A percentile compares a stretch with the other conserved stretches of the same genome.
Evolutionary conservation across 2,113 vertebrate genomes (phyloP).

Genomic region (Progne subis): DNA sequence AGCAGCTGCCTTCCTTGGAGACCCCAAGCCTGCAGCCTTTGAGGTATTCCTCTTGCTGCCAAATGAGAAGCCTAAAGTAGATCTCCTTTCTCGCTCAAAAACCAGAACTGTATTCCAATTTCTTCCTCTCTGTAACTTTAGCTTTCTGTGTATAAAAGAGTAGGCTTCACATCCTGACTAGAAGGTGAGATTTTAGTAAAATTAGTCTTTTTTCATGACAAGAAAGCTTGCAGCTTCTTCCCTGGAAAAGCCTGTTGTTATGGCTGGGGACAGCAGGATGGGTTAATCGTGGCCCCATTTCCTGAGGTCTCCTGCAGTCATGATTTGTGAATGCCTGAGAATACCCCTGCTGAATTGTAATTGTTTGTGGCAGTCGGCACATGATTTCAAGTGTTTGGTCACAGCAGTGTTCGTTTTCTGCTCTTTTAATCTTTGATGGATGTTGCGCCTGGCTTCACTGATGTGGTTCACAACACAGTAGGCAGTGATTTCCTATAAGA

Average conservation of each 20-base stretch:
- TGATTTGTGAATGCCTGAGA: conserved; percentile 68
- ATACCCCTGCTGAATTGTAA: conserved; percentile 69
- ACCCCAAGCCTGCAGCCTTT: not conserved
- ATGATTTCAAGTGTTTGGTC: conserved; percentile 71
- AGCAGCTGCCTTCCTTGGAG: not conserved
- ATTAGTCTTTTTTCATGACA: not conserved
- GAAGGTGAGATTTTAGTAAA: not conserved
- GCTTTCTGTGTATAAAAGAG: not conserved
- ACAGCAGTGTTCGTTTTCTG: conserved; percentile 71
- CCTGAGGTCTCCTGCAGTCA: conserved; percentile 44
- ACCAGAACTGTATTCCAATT: not conserved
- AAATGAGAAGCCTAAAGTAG: not conserved
- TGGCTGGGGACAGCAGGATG: conserved; percentile 19
- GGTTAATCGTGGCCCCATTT: conserved; percentile 63
- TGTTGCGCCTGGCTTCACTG: conserved; percentile 66
- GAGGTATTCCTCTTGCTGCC: not conserved
- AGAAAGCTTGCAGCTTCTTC: not conserved
- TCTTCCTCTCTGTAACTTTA: not conserved
- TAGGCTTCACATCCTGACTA: not conserved
- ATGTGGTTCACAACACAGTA: conserved; percentile 54
- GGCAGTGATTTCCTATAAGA: conserved; percentile 66
- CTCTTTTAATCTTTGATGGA: conserved; percentile 74
- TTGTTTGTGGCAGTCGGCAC: conserved; percentile 70
- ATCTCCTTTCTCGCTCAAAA: not conserved
- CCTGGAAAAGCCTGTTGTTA: not conserved